These are phyloP conservation scores for Petrolisthes cinctipes DNA, from an alignment of 2,888 invertebrate genomes.

Conservation along the genomic window DNA sequence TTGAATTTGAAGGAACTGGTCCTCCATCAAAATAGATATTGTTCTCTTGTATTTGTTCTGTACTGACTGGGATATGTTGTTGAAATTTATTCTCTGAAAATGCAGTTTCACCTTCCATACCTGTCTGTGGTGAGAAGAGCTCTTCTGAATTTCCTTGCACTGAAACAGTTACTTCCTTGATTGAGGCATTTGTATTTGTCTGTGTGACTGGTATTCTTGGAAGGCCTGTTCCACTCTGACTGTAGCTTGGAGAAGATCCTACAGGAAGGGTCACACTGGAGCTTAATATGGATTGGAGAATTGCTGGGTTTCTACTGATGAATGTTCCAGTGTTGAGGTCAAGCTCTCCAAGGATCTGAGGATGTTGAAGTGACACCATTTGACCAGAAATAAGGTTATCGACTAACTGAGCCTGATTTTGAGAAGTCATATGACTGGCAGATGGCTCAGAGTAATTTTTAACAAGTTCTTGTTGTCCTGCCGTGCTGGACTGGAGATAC, in stretches of 20 bases:
- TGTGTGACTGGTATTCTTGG: too few relatives aligned
- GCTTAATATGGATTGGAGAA: slow-evolving; percentile 29
- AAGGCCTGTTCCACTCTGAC: not conserved
- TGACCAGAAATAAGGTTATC: not conserved
- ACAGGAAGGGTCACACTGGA: not conserved
- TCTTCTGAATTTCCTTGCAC: not conserved
- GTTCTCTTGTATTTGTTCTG: not conserved
- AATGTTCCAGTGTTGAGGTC: slow-evolving; percentile 40
- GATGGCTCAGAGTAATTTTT: not conserved
- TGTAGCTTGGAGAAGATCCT: not conserved
- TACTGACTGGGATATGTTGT: not conserved
- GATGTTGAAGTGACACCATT: not conserved
- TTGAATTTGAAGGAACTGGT: not conserved
- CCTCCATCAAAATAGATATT: not conserved
- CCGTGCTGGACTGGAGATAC: not conserved
- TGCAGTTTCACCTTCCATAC: not conserved
- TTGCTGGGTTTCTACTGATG: slow-evolving; percentile 22
- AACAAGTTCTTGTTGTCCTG: not conserved
- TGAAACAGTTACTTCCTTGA: not conserved
- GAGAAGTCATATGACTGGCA: not conserved
- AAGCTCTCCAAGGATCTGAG: slow-evolving; percentile 32
- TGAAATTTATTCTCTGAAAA: not conserved
- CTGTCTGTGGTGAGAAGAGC: not conserved
- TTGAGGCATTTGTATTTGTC: not conserved
- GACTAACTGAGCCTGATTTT: not conserved